A percentile compares a stretch with the other conserved stretches of the same genome.
These are phyloP conservation scores for Xylocopa sonorina DNA, from an alignment of 1,140 invertebrate species.

Conservation along the genomic window DNA sequence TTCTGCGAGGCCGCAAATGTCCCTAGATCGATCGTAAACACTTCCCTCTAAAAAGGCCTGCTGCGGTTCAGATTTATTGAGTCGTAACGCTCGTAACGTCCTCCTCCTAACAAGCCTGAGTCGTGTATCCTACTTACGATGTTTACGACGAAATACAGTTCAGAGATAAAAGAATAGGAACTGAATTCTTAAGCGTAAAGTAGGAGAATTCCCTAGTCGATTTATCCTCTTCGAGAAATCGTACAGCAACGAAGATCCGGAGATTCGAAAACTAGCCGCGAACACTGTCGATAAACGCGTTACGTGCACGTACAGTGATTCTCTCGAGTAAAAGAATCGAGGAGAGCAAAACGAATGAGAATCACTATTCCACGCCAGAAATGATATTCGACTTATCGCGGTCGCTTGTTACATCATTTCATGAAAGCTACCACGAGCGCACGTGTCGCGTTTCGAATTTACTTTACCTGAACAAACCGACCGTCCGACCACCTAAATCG, in stretches of 20 bases:
- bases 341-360: not conserved
- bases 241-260: too few species aligned
- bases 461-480: not conserved
- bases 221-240: too few species aligned
- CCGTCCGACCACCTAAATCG: too few species aligned
- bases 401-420: not conserved
- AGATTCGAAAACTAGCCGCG: too few species aligned
- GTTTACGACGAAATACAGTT: not conserved
- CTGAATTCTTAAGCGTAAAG: too few species aligned
- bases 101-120: not conserved
- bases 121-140: not conserved
- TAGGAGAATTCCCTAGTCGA: not conserved
- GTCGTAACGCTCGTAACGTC: constrained; percentile 5
- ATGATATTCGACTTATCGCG: not conserved
- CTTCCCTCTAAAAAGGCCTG: not conserved
- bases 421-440: not conserved
- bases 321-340: not conserved
- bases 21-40: not conserved
- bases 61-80: not conserved
- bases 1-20: not conserved
- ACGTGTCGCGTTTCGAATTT: not conserved
- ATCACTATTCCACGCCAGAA: not conserved
- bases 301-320: rapidly evolving
- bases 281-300: not conserved
- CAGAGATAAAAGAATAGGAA: too few species aligned